Conservation (phyloP, 1,140 invertebrate genomes). For the Drosophila sulfurigaster region DNA sequence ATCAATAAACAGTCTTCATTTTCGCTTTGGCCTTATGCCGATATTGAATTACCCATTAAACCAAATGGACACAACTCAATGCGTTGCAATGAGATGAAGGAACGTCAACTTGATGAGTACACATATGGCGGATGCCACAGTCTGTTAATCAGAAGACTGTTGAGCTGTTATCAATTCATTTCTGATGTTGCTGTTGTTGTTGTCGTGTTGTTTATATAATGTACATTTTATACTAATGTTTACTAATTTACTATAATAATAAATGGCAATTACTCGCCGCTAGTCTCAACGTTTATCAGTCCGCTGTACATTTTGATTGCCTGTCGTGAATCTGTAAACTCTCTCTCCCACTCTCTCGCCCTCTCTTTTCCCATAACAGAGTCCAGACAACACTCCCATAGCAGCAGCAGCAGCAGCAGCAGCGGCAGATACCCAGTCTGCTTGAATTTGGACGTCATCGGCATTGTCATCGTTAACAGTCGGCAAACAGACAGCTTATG, state of each 20-base stretch:
- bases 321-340: conserved; percentile 23
- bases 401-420: not conserved
- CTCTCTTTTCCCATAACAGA: not conserved
- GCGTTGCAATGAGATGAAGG: not conserved
- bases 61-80: conserved; percentile 9
- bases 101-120: not conserved
- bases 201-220: conserved; percentile 27
- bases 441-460: conserved; percentile 53
- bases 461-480: conserved; percentile 40
- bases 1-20: not conserved
- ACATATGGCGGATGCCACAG: not conserved
- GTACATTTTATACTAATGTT: conserved; percentile 57
- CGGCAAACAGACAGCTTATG: conserved; percentile 29
- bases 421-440: not conserved
- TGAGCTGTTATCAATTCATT: conserved; percentile 63
- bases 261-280: conserved; percentile 33
- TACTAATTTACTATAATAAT: conserved; percentile 61
- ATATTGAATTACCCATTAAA: conserved; percentile 46
- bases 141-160: conserved; percentile 38
- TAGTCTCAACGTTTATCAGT: conserved; percentile 49
- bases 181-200: conserved; percentile 8
- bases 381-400: conserved; percentile 25
- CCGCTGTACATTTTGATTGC: not conserved
- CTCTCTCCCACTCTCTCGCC: not conserved
- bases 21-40: not conserved